Conservation (phyloP, 2,888 invertebrate species). For the Oasisia sp. region DNA sequence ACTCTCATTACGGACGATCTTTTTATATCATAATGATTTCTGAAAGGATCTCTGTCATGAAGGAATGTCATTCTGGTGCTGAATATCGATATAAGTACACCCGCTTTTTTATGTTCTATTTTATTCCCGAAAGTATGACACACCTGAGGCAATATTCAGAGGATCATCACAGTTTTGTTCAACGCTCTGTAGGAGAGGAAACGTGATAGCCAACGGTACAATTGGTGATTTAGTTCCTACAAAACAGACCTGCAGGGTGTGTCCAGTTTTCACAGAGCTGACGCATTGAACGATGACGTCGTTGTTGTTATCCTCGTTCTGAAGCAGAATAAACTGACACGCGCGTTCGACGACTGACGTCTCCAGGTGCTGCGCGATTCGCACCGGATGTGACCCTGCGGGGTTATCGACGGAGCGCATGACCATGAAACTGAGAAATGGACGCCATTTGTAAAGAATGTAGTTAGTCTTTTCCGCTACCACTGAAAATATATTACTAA, state of each 20-base stretch:
- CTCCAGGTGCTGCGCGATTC: constrained; percentile 48
- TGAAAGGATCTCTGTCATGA: too few relatives aligned
- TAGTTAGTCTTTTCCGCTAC: background rate
- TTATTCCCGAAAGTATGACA: background rate
- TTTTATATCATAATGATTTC: too few relatives aligned
- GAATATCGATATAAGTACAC: too few relatives aligned
- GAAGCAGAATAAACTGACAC: constrained; percentile 53
- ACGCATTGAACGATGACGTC: constrained; percentile 49
- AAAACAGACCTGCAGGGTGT: constrained; percentile 39
- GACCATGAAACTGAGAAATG: constrained; percentile 46
- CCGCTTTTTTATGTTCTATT: too few relatives aligned
- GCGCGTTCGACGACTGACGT: constrained; percentile 43
- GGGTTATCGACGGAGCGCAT: constrained; percentile 47
- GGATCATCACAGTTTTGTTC: background rate
- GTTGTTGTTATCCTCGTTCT: constrained; percentile 46
- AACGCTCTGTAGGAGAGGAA: background rate
- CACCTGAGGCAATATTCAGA: background rate
- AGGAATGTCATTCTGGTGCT: too few relatives aligned
- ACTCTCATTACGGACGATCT: too few relatives aligned
- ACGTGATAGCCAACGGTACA: background rate
- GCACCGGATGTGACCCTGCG: constrained; percentile 42
- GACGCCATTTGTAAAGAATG: background rate
- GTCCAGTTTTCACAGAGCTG: constrained; percentile 44
- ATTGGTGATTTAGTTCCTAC: background rate
- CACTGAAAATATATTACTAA: background rate